Conservation (phyloP, 1,140 invertebrate species). For the Papilio helenus region DNA sequence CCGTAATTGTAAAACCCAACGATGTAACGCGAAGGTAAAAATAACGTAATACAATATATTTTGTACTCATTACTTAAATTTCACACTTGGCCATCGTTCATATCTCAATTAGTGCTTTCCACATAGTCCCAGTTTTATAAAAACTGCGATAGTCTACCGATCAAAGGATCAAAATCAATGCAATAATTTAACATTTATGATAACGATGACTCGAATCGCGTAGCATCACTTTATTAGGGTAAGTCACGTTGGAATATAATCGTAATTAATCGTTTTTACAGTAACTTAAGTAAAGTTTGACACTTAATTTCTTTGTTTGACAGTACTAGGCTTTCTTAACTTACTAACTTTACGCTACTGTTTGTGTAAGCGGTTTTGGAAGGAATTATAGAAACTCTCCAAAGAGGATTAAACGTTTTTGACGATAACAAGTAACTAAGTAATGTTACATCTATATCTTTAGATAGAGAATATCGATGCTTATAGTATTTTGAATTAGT, state of each 20-base stretch:
- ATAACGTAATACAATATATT: too few relatives aligned
- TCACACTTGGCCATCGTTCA: not conserved
- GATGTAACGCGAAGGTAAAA: too few relatives aligned
- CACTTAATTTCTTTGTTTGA: slow-evolving; percentile 28
- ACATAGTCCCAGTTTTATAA: too few relatives aligned
- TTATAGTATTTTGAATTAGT: too few relatives aligned
- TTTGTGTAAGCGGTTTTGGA: slow-evolving; percentile 32
- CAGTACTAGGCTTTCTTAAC: slow-evolving; percentile 12
- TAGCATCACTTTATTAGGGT: not conserved
- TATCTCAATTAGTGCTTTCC: too few relatives aligned
- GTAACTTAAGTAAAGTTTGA: slow-evolving; percentile 15
- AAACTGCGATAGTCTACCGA: too few relatives aligned
- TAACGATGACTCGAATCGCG: not conserved
- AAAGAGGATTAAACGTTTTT: slow-evolving; percentile 20
- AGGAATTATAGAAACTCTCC: slow-evolving; percentile 20
- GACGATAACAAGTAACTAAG: slow-evolving; percentile 6
- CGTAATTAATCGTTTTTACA: not conserved
- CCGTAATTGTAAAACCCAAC: not conserved
- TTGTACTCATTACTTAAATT: too few relatives aligned
- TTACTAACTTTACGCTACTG: slow-evolving; percentile 25
- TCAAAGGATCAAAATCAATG: too few relatives aligned
- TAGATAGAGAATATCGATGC: too few relatives aligned
- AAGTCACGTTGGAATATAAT: not conserved
- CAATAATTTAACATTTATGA: not conserved
- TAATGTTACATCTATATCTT: not conserved